Conservation (phyloP, 1,140 invertebrate species). For the Polypedilum pembai region DNA sequence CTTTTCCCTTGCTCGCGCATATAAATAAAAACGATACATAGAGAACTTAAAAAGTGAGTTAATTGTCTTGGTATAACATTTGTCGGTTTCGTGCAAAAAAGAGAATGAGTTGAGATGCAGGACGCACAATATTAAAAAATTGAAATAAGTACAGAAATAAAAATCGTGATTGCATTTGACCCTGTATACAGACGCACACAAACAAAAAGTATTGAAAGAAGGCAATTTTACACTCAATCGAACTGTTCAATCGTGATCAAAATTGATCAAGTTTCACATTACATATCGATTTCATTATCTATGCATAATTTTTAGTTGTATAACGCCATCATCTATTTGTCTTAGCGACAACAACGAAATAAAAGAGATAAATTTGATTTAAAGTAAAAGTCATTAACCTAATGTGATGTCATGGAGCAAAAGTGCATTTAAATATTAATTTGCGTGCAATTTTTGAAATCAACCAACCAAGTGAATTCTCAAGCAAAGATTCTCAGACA, state of each 20-base stretch:
- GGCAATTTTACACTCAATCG: slow-evolving; percentile 10
- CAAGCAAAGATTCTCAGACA: background rate
- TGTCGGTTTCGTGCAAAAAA: background rate
- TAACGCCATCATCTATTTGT: background rate
- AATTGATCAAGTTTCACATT: background rate
- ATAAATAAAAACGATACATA: no score
- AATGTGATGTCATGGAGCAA: background rate
- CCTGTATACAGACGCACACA: background rate
- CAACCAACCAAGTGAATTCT: background rate
- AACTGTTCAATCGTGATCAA: background rate
- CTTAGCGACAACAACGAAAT: background rate
- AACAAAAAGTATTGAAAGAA: background rate
- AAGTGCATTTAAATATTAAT: slow-evolving; percentile 2
- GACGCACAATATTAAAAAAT: background rate
- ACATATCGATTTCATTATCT: background rate
- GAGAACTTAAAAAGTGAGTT: no score
- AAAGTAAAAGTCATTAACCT: background rate
- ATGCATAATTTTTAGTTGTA: background rate
- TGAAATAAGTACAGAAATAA: background rate
- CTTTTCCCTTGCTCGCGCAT: background rate
- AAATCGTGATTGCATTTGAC: slow-evolving; percentile 17
- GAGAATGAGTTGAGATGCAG: background rate
- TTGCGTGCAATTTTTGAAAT: background rate
- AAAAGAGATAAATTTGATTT: background rate
- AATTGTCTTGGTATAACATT: no score